phyloP scores from a whole-genome alignment of 2,113 vertebrate genomes.

The Gavia stellata region DNA sequence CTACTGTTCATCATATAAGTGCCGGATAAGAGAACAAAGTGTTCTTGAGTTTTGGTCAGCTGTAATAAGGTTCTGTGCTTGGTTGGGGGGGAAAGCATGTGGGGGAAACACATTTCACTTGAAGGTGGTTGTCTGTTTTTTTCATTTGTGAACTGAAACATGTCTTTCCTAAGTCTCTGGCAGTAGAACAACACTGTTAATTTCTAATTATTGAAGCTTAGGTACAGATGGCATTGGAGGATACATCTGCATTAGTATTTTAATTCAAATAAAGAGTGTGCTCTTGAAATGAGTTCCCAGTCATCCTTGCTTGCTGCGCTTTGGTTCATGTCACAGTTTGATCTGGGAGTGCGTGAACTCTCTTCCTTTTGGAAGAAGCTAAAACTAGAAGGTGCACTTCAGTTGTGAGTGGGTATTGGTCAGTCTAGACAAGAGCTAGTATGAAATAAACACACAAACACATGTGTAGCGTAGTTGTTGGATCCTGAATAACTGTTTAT shows the following conservation, averaged over 20 bases:
- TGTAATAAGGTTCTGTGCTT: not conserved
- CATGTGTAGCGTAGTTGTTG: not conserved
- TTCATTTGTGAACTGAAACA: not conserved
- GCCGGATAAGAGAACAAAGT: not conserved
- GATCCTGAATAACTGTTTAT: not conserved
- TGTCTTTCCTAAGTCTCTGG: not conserved
- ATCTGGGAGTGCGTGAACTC: not conserved
- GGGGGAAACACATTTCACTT: not conserved
- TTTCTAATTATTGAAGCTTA: not conserved
- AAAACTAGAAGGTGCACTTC: not conserved
- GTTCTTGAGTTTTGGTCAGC: not conserved
- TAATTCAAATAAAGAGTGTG: not conserved
- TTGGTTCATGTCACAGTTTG: not conserved
- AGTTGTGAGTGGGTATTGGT: not conserved
- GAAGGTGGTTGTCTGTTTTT: not conserved
- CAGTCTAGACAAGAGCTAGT: not conserved
- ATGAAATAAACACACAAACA: not conserved
- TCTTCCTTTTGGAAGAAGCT: not conserved
- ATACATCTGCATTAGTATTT: not conserved
- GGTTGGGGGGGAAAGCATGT: not conserved
- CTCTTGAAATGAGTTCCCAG: not conserved
- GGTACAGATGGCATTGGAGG: not conserved
- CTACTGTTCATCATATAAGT: accelerated
- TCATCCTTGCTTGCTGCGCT: not conserved
- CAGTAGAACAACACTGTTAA: not conserved